These are phyloP conservation scores for Aleiodes testaceus DNA, from an alignment of 2,888 invertebrate species.

Conservation along the genomic window DNA sequence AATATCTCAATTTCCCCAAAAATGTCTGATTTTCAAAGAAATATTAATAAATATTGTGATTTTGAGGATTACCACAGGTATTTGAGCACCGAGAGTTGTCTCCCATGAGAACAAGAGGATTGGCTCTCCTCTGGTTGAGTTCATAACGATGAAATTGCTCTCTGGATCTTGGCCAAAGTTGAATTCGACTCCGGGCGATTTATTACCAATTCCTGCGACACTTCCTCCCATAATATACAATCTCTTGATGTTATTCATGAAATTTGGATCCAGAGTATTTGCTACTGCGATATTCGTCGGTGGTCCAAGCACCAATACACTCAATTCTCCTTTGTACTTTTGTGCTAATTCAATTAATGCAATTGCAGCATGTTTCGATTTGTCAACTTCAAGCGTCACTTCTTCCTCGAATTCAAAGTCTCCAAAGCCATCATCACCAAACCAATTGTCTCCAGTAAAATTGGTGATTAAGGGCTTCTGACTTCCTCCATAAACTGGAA, in stretches of 20 bases:
- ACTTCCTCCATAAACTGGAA: constrained; percentile 74
- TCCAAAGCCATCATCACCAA: constrained; percentile 75
- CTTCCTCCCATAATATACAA: constrained; percentile 69
- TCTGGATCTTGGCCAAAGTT: constrained; percentile 78
- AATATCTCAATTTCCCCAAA: too few relatives aligned
- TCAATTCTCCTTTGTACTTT: constrained; percentile 66
- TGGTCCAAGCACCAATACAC: constrained; percentile 73
- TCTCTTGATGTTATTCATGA: constrained; percentile 61
- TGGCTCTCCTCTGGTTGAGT: constrained; percentile 64
- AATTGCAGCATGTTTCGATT: constrained; percentile 70
- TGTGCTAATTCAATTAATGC: constrained; percentile 71
- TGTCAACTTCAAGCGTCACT: constrained; percentile 63
- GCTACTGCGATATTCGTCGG: constrained; percentile 76
- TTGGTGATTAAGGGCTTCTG: constrained; percentile 60
- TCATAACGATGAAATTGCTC: constrained; percentile 75
- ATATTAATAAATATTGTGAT: constrained; percentile 36
- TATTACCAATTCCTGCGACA: constrained; percentile 66
- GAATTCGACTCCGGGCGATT: constrained; percentile 74
- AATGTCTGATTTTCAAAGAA: background rate
- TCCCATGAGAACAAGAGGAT: constrained; percentile 76
- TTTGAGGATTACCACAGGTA: constrained; percentile 59
- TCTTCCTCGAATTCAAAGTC: constrained; percentile 70
- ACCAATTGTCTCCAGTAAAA: constrained; percentile 58
- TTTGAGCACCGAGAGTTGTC: constrained; percentile 53
- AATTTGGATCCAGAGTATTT: constrained; percentile 68